Evolutionary conservation across 1,140 invertebrate species (phyloP).

Genomic region (Bombyx mori): DNA sequence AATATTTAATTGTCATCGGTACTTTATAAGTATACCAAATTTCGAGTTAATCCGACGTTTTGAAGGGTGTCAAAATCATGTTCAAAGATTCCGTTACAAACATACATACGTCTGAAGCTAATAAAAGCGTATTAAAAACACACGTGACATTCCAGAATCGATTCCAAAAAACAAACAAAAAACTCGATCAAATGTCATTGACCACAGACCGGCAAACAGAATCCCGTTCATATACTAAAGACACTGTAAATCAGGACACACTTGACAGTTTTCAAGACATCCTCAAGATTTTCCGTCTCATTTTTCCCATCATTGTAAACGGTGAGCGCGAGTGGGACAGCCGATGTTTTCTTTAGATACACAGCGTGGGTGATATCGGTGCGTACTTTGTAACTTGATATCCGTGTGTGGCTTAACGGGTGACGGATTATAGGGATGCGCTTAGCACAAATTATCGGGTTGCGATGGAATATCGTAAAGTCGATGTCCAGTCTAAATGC

Average conservation of each 20-base stretch:
- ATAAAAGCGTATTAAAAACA: too few relatives aligned
- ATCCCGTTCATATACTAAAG: conserved; percentile 9
- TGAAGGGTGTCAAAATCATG: too few relatives aligned
- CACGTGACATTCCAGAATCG: too few relatives aligned
- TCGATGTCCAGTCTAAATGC: conserved; percentile 1
- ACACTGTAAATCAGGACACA: conserved; percentile 23
- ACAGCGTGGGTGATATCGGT: conserved; percentile 19
- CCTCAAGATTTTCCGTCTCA: conserved; percentile 22
- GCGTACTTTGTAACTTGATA: conserved; percentile 42
- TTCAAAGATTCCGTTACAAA: too few relatives aligned
- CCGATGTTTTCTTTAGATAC: conserved; percentile 7
- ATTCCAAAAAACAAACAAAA: too few relatives aligned
- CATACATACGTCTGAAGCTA: too few relatives aligned
- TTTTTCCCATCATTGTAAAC: conserved; percentile 11
- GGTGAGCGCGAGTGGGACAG: conserved; percentile 11
- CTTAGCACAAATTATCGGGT: conserved; percentile 1
- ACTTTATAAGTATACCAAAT: too few relatives aligned
- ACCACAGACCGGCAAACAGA: conserved; percentile 9
- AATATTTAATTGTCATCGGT: too few relatives aligned
- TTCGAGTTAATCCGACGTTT: too few relatives aligned
- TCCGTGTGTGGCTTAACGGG: conserved; percentile 29
- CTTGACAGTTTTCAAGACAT: conserved; percentile 42
- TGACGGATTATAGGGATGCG: conserved; percentile 13
- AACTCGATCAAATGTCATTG: conserved; percentile 6
- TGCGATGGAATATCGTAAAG: not conserved